A percentile compares a stretch with the other conserved stretches of the same genome.
These are phyloP conservation scores for Antennarius maculatus DNA, from an alignment of 2,797 vertebrate species.

Conservation along the genomic window DNA sequence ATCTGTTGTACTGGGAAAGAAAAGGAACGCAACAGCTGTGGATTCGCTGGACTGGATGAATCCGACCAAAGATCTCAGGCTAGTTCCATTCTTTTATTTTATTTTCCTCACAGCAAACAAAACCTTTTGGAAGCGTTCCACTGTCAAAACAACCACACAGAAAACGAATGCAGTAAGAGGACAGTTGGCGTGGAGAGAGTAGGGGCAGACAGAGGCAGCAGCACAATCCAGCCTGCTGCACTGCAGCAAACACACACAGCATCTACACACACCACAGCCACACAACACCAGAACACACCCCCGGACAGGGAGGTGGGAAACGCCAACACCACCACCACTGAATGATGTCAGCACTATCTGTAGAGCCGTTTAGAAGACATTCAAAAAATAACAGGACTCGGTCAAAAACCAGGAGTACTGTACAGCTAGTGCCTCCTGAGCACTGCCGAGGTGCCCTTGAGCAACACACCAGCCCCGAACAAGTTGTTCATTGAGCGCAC, in stretches of 20 bases:
- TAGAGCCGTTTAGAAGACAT: neutral
- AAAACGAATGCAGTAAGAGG: conserved; percentile 70
- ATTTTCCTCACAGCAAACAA: conserved; percentile 54
- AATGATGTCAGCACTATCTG: neutral
- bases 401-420: conserved; percentile 13
- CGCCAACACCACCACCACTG: no score
- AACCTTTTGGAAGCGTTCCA: conserved; percentile 81
- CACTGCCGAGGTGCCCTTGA: no score
- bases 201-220: conserved; percentile 66
- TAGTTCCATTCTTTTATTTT: conserved; percentile 51
- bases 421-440: neutral
- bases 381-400: conserved; percentile 32
- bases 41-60: conserved; percentile 65
- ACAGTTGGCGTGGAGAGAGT: conserved; percentile 61
- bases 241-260: conserved; percentile 87
- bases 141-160: conserved; percentile 61
- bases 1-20: conserved; percentile 25
- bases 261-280: conserved; percentile 81
- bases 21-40: conserved; percentile 36
- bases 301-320: conserved; percentile 29
- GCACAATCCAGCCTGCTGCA: conserved; percentile 88
- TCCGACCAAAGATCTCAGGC: conserved; percentile 61
- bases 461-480: no score
- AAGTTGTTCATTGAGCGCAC: no score
- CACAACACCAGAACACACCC: conserved; percentile 73